Evolutionary conservation across 1,140 invertebrate genomes (phyloP).

Genomic region (Melipona quadrifasciata): DNA sequence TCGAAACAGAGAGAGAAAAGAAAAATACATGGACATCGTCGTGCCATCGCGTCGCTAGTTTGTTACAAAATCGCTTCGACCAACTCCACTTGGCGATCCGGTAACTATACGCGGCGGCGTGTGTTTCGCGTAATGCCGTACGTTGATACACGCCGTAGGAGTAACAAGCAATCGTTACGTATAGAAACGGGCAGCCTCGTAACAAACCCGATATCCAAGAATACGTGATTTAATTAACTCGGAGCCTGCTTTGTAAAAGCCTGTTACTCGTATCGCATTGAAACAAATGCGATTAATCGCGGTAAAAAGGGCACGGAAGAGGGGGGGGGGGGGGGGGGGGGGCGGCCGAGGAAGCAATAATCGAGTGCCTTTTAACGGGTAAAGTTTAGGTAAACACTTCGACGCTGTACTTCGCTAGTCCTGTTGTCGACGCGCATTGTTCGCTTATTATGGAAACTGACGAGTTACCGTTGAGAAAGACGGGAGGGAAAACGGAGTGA

Average conservation of each 20-base stretch:
- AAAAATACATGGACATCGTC: background rate
- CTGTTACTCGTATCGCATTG: background rate
- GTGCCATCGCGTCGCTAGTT: no score
- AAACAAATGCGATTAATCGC: background rate
- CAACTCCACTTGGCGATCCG: background rate
- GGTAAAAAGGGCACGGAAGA: no score
- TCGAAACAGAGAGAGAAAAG: background rate
- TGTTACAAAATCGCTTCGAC: slow-evolving; percentile 1
- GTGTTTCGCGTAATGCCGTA: background rate
- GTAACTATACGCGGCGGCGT: background rate
- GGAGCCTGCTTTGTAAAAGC: background rate
- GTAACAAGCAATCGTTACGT: background rate
- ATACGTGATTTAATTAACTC: slow-evolving; percentile 12
- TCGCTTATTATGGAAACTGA: background rate
- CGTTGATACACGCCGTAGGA: background rate
- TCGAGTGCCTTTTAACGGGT: background rate
- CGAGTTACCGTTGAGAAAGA: background rate
- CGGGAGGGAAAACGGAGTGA: background rate
- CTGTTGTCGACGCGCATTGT: background rate
- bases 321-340: no score
- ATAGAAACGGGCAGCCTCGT: background rate
- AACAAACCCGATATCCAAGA: background rate
- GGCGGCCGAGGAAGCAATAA: background rate
- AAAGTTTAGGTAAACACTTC: slow-evolving; percentile 40
- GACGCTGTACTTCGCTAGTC: slow-evolving; percentile 16